Base-by-base conservation (phyloP, 1,140 invertebrate species). In the Aphaenogaster rudis region DNA sequence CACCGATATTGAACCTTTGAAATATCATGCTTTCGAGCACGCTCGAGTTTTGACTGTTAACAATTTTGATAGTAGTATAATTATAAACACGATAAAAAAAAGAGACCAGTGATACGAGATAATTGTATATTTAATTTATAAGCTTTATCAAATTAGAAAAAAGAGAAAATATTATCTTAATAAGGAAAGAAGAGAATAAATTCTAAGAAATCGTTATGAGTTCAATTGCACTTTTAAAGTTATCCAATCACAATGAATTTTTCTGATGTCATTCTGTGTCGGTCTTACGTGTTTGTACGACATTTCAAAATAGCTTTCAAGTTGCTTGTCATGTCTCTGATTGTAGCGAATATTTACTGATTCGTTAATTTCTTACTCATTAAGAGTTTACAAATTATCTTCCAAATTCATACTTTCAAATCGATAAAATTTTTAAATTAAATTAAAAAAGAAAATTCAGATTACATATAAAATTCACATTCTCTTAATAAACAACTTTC, bases 311-410 rank as follows among this genome's bases (percentile, higher is more conserved):
- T 48, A 82, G 2, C 33, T 54, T 79, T 45, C 39, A 42, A 15
- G 7, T 45, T 81, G 50, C 21, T 72, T 71, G 59, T 82, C 17
- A 36, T 48, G 28, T 59, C 1, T 3, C 79, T 72, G 28, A 71
- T 57, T 28, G 39, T 48, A 45, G 28, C 11, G 48, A 82, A 82
- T 72, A 82, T 59, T 82, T 82, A 59, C 11, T 28, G 66, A 59
- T 48, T 36, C 0, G 57, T 48, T 48, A 48, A 59, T 45, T 57
- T 33, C 54, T 63, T 33, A 48, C 9, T 72, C 21, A 45, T 59
- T 42, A 71, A 57, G 8, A 28, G 13, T 67, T 57, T 7, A 21
- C 36, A 13, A 33, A 71, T 50, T 48, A 78, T 67, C 9, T n/a
- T 28, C 7, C 0, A 52, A 21, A 33, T 39, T 21, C 0, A 2